A percentile compares a stretch with the other conserved stretches of the same genome.
phyloP scores from a whole-genome alignment of 1,140 invertebrate species.

The Battus philenor region DNA sequence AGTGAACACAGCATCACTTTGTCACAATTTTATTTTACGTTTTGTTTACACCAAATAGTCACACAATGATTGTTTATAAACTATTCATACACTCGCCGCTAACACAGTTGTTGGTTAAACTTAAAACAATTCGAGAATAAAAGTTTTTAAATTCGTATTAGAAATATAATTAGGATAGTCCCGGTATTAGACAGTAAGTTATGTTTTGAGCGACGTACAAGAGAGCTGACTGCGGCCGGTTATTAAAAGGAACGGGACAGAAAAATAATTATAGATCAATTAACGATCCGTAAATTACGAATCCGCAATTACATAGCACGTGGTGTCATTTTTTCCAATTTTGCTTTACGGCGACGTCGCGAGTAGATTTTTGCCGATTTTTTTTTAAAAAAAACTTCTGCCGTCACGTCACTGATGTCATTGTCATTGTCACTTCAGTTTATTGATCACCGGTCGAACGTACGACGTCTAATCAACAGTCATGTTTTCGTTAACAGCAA shows the following conservation, averaged over 20 bases:
- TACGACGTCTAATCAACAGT: slow-evolving; percentile 26
- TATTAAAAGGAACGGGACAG: slow-evolving; percentile 48
- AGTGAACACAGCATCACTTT: slow-evolving; percentile 53
- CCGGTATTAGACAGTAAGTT: not conserved
- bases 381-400: slow-evolving; percentile 5
- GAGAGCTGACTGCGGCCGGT: slow-evolving; percentile 10
- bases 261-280: slow-evolving; percentile 49
- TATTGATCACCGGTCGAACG: slow-evolving; percentile 11
- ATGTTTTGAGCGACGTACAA: no score
- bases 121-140: no score
- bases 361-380: slow-evolving; percentile 23
- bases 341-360: slow-evolving; percentile 15
- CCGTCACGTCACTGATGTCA: slow-evolving; percentile 63
- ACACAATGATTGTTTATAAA: slow-evolving; percentile 30
- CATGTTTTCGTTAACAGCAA: slow-evolving; percentile 28
- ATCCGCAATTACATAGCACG: slow-evolving; percentile 51
- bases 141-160: slow-evolving; percentile 10
- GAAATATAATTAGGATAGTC: not conserved
- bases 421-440: slow-evolving; percentile 32
- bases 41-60: slow-evolving; percentile 31
- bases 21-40: slow-evolving; percentile 35
- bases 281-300: slow-evolving; percentile 44
- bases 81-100: slow-evolving; percentile 28
- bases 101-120: slow-evolving; percentile 12
- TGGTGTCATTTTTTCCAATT: slow-evolving; percentile 50